These are phyloP conservation scores for Drosophila dunni DNA, from an alignment of 1,140 invertebrate genomes.

Conservation along the genomic window DNA sequence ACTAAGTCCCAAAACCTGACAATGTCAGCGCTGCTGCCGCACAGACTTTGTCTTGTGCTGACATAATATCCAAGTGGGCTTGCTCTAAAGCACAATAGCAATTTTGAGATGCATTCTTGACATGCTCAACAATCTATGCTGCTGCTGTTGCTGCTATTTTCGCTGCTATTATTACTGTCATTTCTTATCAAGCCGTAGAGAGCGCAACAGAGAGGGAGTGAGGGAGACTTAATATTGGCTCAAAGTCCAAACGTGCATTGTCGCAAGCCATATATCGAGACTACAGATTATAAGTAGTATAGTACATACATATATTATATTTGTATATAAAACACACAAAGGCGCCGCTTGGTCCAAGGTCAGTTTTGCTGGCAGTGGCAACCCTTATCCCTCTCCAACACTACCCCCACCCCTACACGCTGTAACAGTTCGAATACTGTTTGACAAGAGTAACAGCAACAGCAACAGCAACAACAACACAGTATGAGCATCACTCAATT, in stretches of 20 bases:
- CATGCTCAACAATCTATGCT: slow-evolving; percentile 12
- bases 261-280: slow-evolving; percentile 19
- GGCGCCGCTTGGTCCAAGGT: slow-evolving; percentile 27
- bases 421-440: slow-evolving; percentile 17
- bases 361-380: slow-evolving; percentile 10
- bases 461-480: neutral
- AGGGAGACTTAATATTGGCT: slow-evolving; percentile 19
- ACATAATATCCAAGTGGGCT: no score
- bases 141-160: neutral
- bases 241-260: slow-evolving; percentile 36
- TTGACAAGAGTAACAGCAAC: neutral
- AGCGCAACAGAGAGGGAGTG: no score
- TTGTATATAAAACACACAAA: slow-evolving; percentile 17
- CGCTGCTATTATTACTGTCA: slow-evolving; percentile 1
- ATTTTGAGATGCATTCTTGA: slow-evolving; percentile 11
- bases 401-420: neutral
- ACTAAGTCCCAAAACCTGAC: no score
- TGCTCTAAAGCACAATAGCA: neutral
- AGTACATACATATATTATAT: slow-evolving; percentile 9
- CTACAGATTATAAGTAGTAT: slow-evolving; percentile 18
- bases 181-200: slow-evolving; percentile 25
- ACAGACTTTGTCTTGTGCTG: no score
- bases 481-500: slow-evolving; percentile 13
- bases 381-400: neutral
- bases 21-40: no score